Evolutionary conservation across 2,797 vertebrate genomes (phyloP), one percentile per base, ranked within the genome.

Genomic region (Myioborus miniatus): DNA sequence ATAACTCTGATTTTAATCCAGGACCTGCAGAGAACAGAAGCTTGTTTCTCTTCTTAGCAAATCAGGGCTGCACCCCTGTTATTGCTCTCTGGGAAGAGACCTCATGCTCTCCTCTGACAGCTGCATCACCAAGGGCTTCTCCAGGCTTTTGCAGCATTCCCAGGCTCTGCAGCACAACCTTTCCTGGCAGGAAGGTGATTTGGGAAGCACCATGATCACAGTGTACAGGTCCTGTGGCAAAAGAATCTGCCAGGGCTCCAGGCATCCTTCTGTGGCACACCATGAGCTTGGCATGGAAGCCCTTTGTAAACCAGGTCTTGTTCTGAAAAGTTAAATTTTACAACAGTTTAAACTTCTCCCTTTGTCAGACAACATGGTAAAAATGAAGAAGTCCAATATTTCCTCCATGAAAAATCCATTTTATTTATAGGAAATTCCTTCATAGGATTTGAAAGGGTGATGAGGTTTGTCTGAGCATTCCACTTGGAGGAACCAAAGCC

Each of bases 1-100:
- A 80, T 58, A 90, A 74, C 71, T 94, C 56, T 68, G 60, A n/a
- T 80, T 89, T 49, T 43, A 60, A 29, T 46, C 44, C 43, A 69
- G 60, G 47, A 56, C 8, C 44, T 82, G 59, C 56, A 76, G 59
- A 77, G 47, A 96, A 39, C 32, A 76, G 89, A 56, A 77, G 49
- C 32, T 67, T 39, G 17, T 79, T 90, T 59, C 74, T 78, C 36
- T 84, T 63, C 58, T 37, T 27, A 27, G 84, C 21, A 63, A 76
- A 82, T 32, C 55, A 32, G 32, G 47, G 64, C 34, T 89, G 18
- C 41, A 12, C 24, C 15, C 1, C 22, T 67, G 47, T 15, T 53
- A 12, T 19, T 85, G 72, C 39, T 41, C 63, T 60, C 82, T 83
- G 69, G 62, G 74, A 90, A 46, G 81, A 36, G 62, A n/a, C 19